Evolutionary conservation across 1,140 invertebrate species (phyloP).

Genomic region (Apocrypta bakeri): DNA sequence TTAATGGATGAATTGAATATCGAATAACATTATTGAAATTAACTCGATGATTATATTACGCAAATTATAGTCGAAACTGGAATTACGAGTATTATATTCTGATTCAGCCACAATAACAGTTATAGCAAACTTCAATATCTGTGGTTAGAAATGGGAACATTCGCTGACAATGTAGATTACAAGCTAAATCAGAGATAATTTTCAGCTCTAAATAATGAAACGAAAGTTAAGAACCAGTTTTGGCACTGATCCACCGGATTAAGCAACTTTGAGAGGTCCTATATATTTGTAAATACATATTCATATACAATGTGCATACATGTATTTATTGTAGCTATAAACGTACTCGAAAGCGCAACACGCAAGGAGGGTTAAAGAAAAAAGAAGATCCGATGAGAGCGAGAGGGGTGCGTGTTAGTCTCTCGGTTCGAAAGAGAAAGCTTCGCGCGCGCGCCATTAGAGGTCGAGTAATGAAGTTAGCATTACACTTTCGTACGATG

Average conservation of each 20-base stretch:
- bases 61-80: no score
- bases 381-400: neutral
- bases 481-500: conserved; percentile 31
- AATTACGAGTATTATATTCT: neutral
- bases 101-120: neutral
- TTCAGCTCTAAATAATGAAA: neutral
- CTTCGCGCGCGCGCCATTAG: conserved; percentile 38
- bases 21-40: neutral
- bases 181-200: neutral
- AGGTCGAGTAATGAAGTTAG: conserved; percentile 48
- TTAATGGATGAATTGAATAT: neutral
- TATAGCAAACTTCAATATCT: neutral
- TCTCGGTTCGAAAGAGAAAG: conserved; percentile 16
- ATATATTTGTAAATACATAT: no score
- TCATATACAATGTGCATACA: no score
- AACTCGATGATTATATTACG: neutral
- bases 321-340: no score
- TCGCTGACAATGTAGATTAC: neutral
- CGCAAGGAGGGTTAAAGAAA: neutral
- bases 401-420: neutral
- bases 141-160: neutral
- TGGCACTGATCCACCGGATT: no score
- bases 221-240: no score
- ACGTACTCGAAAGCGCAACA: no score
- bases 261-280: no score